Base-by-base conservation (phyloP, 2,113 vertebrate species). In the Cynocephalus volans region DNA sequence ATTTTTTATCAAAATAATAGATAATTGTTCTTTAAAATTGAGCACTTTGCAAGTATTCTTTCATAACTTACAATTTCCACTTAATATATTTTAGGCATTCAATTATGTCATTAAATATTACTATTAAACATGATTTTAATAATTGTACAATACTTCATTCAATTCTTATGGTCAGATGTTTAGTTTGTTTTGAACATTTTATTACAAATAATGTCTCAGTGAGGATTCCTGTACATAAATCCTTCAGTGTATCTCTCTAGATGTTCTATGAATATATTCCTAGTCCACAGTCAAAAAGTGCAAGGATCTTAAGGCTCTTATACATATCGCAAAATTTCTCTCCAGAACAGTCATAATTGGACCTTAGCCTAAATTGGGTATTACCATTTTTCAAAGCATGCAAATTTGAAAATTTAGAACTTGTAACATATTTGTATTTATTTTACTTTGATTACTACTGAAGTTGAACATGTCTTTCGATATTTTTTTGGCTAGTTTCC, bases 151-250 rank as follows among this genome's bases (percentile, higher is more conserved):
- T 64, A 70, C 3, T 76, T 95, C 85, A 81, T 58, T 54, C 21
- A 86, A n/a, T 81, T 90, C 54, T 86, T 73, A 28, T 58, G 2
- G 33, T 62, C 23, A 56, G 23, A 56, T 12, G 45, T 48, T 76
- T 50, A 64, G 3, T 83, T 87, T 96, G 17, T 48, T 94, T 94
- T 82, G 26, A 67, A 62, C 92, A 86, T 67, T 72, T 94, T 26
- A 76, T 65, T 82, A 31, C 62, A 76, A 54, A 89, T 60, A 18
- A 91, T 60, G 52, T 4, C 9, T 91, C 52, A 65, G 2, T 77
- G 73, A 69, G 52, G 31, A 60, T 72, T 94, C 3, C 58, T 90
- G 1, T 12, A 18, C 13, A 67, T 72, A 73, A 64, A 75, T 65
- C 58, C 23, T 65, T 33, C 24, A 67, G 64, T 41, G 26, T 7